A percentile compares a stretch with the other conserved stretches of the same genome.
Evolutionary conservation across 2,888 invertebrate species (phyloP).

Genomic region (Apomyelois bistriatella): DNA sequence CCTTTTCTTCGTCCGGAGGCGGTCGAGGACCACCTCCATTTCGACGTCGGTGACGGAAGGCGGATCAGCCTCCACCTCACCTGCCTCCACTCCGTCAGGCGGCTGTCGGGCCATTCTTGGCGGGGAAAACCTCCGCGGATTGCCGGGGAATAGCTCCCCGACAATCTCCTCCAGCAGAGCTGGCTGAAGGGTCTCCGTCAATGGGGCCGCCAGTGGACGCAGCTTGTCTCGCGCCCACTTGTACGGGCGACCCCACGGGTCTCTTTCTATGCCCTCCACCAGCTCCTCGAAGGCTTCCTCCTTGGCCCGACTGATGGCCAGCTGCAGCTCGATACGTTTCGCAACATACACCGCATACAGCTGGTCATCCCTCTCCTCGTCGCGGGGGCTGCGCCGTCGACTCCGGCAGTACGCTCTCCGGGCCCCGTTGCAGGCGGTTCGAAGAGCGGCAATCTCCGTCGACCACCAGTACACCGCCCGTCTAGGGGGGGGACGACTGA

Average conservation of each 20-base stretch:
- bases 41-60: background rate
- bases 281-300: background rate
- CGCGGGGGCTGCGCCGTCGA: background rate
- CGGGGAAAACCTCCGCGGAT: background rate
- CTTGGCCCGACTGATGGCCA: background rate
- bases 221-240: background rate
- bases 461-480: conserved; percentile 23
- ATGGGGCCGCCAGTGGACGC: background rate
- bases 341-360: background rate
- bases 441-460: conserved; percentile 14
- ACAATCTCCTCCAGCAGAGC: background rate
- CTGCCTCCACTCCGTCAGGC: background rate
- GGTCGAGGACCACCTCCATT: background rate
- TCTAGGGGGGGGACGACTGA: background rate
- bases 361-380: background rate
- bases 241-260: background rate
- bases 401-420: conserved; percentile 17
- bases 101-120: background rate
- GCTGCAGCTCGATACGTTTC: background rate
- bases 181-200: background rate
- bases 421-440: conserved; percentile 12
- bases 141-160: background rate
- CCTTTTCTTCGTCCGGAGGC: conserved; percentile 6
- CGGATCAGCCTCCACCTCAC: background rate
- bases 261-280: background rate